Evolutionary conservation across 2,888 invertebrate species (phyloP), one percentile per base, ranked within the genome.

Genomic region (Athalia cordata): DNA sequence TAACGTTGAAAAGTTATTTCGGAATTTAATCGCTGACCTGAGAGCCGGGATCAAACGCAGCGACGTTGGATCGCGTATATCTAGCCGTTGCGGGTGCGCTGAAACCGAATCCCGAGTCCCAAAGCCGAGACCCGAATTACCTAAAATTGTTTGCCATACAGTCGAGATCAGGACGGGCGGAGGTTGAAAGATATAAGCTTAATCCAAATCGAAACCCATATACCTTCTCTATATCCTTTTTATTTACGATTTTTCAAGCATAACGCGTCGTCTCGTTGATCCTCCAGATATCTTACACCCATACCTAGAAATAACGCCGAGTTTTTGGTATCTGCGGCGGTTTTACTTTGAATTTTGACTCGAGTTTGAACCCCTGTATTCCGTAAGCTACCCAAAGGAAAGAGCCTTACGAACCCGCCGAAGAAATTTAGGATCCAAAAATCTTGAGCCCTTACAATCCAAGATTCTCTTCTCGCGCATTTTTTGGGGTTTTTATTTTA

Each of bases 11-110:
- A 68, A 68, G 68, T 68, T 68, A 68, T 68, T 68, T 55, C 9
- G 55, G 55, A 47, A 68, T 68, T 68, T 68, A 68, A 68, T 68
- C 68, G 68, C n/a, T 68, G 68, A 68, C 68, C 68, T 68, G 68
- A 68, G 68, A 68, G 68, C 68, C 52, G 68, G 68, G 68, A 68
- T 68, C 68, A 68, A 68, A 68, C 68, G 68, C 29, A 29, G 52
- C 29, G 68, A 50, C 68, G 68, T 68, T 68, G 55, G 55, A 68
- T 68, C 68, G 13, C 29, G 68, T 52, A 52, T 6, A 43, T 64
- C 15, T 3, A 55, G 50, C 45, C 43, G 47, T 68, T 29, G 50
- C 5, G 29, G 29, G 68, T 50, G 68, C 68, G 68, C 55, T 68
- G 68, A 68, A 68, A 68, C 68, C 68, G 55, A 68, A 68, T 68